Conservation (phyloP, 64 coral and sea anemone species). For the Catalaphyllia jardinei region DNA sequence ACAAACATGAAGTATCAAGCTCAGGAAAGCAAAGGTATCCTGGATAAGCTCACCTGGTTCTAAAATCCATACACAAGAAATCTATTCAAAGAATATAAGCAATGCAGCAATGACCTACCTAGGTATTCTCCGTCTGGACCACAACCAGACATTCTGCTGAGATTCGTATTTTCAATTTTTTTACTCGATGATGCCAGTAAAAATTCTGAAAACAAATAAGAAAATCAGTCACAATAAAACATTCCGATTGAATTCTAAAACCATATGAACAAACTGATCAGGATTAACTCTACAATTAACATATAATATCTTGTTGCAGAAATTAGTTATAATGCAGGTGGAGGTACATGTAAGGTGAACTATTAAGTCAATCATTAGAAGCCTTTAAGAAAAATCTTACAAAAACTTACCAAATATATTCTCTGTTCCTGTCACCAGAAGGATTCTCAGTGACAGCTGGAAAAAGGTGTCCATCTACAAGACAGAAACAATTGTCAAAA, state of each 20-base stretch:
- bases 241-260: not conserved
- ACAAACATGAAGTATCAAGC: not conserved
- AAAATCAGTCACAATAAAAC: not conserved
- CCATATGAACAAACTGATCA: not conserved
- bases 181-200: not conserved
- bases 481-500: not conserved
- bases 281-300: too few relatives aligned
- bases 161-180: not conserved
- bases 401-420: constrained; percentile 61
- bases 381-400: not conserved
- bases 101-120: not conserved
- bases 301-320: too few relatives aligned
- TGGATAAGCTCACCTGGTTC: too few relatives aligned
- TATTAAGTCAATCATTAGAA: too few relatives aligned
- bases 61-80: too few relatives aligned
- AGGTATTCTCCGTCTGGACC: constrained; percentile 24
- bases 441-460: constrained; percentile 86
- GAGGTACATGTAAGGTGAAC: too few relatives aligned
- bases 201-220: not conserved
- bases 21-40: too few relatives aligned
- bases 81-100: too few relatives aligned
- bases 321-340: too few relatives aligned
- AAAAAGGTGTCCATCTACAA: constrained; percentile 79
- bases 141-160: constrained; percentile 13
- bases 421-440: constrained; percentile 72